A percentile compares a stretch with the other conserved stretches of the same genome.
Evolutionary conservation across 2,888 invertebrate species (phyloP).

Genomic region (Diogma glabrata): DNA sequence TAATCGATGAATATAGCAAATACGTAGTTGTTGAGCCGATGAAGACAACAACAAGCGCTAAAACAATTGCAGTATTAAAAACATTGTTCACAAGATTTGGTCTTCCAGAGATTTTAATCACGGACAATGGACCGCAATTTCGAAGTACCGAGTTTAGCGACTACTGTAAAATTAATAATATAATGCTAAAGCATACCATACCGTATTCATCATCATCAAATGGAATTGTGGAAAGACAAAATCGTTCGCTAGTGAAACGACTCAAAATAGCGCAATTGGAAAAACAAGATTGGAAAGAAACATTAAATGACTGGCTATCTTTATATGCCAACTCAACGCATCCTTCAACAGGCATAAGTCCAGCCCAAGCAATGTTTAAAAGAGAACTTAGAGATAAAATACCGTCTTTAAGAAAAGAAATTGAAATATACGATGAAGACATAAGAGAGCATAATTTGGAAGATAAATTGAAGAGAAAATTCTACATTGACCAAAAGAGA

Average conservation of each 20-base stretch:
- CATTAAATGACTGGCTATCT: neutral
- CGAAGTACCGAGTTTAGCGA: constrained; percentile 14
- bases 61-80: constrained; percentile 16
- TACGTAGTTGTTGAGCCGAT: constrained; percentile 18
- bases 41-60: constrained; percentile 15
- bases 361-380: neutral
- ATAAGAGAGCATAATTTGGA: neutral
- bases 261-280: neutral
- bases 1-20: constrained; percentile 23
- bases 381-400: neutral
- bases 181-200: constrained; percentile 13
- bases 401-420: neutral
- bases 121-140: constrained; percentile 19
- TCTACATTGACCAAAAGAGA: constrained; percentile 3
- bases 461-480: neutral
- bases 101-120: constrained; percentile 16
- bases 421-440: constrained; percentile 1
- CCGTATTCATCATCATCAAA: constrained; percentile 18
- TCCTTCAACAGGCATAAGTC: neutral
- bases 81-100: constrained; percentile 21
- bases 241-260: constrained; percentile 9
- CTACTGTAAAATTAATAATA: constrained; percentile 15
- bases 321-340: neutral
- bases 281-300: neutral
- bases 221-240: constrained; percentile 11